Conservation (phyloP, 2,113 vertebrate species). For the Synchiropus splendidus region DNA sequence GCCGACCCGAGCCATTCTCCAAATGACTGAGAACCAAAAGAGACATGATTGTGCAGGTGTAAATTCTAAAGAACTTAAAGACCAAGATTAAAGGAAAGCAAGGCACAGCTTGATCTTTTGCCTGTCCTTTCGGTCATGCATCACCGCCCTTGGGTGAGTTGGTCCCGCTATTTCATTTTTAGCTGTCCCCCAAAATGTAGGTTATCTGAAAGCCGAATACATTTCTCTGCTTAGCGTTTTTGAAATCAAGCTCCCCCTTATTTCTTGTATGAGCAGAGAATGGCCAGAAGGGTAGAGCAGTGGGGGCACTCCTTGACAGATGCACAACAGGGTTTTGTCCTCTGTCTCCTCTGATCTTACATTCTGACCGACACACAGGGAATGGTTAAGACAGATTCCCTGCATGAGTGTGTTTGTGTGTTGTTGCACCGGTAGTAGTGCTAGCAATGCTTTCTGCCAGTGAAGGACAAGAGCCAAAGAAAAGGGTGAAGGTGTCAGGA, state of each 20-base stretch:
- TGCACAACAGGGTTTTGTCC: conserved; percentile 58
- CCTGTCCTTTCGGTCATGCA: conserved; percentile 16
- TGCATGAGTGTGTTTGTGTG: conserved; percentile 1
- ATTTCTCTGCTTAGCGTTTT: conserved; percentile 18
- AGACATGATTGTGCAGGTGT: conserved; percentile 45
- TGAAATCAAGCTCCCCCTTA: too few species aligned
- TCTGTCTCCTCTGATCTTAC: conserved; percentile 44
- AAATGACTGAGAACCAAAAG: conserved; percentile 18
- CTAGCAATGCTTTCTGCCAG: conserved; percentile 10
- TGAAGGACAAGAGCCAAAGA: conserved; percentile 30
- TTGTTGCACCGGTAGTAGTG: conserved; percentile 1
- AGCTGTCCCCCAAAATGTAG: conserved; percentile 1
- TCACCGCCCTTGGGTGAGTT: conserved; percentile 34
- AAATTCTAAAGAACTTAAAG: conserved; percentile 39
- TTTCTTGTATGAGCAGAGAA: conserved; percentile 32
- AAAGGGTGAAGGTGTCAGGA: conserved; percentile 23
- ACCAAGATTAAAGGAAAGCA: conserved; percentile 45
- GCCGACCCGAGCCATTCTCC: conserved; percentile 9
- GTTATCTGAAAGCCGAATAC: conserved; percentile 4
- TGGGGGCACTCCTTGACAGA: conserved; percentile 36
- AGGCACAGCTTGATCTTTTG: conserved; percentile 29
- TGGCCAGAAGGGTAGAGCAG: conserved; percentile 18
- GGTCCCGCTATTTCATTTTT: conserved; percentile 34
- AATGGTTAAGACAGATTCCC: conserved; percentile 5
- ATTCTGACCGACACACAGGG: conserved; percentile 23